Evolutionary conservation across 2,113 vertebrate genomes (phyloP).

Genomic region (Ammodytes marinus): DNA sequence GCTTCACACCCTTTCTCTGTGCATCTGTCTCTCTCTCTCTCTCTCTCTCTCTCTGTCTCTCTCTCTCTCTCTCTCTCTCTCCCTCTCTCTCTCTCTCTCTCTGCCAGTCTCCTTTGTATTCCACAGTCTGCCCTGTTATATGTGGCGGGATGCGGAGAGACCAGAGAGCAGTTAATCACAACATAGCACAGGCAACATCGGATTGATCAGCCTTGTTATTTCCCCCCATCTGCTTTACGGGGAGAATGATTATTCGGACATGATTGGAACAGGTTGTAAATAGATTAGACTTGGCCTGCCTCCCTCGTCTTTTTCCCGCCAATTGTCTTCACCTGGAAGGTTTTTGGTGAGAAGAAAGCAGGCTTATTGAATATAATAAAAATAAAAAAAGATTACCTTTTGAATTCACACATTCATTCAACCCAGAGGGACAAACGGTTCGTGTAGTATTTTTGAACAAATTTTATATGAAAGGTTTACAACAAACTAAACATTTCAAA

Average conservation of each 20-base stretch:
- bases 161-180: slow-evolving; percentile 71
- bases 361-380: neutral
- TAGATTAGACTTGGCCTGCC: slow-evolving; percentile 43
- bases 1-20: slow-evolving; percentile 32
- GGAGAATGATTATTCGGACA: slow-evolving; percentile 77
- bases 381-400: neutral
- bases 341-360: neutral
- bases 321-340: slow-evolving; percentile 9
- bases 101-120: slow-evolving; percentile 22
- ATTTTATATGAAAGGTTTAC: neutral
- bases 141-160: slow-evolving; percentile 70
- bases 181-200: slow-evolving; percentile 71
- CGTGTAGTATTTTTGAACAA: neutral
- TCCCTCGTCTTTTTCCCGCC: slow-evolving; percentile 16
- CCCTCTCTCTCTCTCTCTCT: slow-evolving; percentile 19
- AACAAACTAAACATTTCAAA: neutral
- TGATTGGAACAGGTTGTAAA: slow-evolving; percentile 69
- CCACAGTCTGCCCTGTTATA: slow-evolving; percentile 53
- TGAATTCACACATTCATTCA: neutral
- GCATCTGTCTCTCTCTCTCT: neutral
- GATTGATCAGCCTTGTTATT: slow-evolving; percentile 78
- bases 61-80: slow-evolving; percentile 1
- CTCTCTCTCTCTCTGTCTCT: slow-evolving; percentile 2
- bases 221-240: slow-evolving; percentile 73
- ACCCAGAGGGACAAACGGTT: neutral